Percentiles rank a stretch among this genome's conserved stretches.
phyloP scores from a whole-genome alignment of 1,140 invertebrate genomes.

The Pomacea maculata region DNA sequence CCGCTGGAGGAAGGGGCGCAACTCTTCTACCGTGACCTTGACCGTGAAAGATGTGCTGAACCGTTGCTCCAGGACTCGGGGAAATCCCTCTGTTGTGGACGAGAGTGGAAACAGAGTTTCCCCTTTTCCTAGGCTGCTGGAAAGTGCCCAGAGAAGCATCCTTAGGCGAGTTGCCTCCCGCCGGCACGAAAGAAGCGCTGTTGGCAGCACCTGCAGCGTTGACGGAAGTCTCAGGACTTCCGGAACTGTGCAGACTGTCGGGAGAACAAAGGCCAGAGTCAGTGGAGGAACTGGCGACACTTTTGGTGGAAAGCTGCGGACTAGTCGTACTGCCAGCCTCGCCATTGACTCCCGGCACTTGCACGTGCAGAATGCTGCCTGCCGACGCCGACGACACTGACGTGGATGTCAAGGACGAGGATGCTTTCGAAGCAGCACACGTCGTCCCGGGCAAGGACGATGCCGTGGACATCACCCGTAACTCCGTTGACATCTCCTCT shows the following conservation, averaged over 20 bases:
- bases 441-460: too few relatives aligned
- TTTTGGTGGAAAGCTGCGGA: constrained; percentile 27
- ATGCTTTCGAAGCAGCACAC: too few relatives aligned
- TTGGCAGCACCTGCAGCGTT: constrained; percentile 1
- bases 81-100: too few relatives aligned
- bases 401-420: background rate
- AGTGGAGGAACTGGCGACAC: constrained; percentile 31
- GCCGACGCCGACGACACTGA: background rate
- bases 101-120: too few relatives aligned
- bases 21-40: constrained; percentile 7
- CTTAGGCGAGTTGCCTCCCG: too few relatives aligned
- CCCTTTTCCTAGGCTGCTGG: too few relatives aligned
- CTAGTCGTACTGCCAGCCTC: constrained; percentile 22
- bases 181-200: background rate
- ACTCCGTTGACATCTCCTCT: too few relatives aligned
- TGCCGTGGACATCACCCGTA: too few relatives aligned
- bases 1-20: constrained; percentile 6
- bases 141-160: too few relatives aligned
- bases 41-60: background rate
- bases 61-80: too few relatives aligned
- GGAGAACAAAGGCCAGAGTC: constrained; percentile 42
- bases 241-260: constrained; percentile 34
- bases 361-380: constrained; percentile 12
- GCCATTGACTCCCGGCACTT: constrained; percentile 4
- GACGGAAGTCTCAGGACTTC: constrained; percentile 28